Base-by-base conservation (phyloP, 2,888 invertebrate species). In the Drosophila nr. perissopoda region DNA sequence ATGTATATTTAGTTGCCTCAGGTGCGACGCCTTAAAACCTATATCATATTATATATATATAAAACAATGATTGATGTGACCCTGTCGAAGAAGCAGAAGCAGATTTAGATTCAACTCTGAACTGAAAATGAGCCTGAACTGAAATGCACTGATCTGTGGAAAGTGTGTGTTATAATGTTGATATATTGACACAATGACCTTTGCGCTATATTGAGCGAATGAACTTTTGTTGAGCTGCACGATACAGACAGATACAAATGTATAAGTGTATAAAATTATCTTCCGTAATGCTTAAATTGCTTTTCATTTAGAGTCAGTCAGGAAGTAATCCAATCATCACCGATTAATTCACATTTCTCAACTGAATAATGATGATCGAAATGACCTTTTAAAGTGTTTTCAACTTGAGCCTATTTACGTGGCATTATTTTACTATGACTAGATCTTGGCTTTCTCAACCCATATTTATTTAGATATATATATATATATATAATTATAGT, bases 121-220 rank as follows among this genome's bases (percentile, higher is more conserved):
- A 46, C 48, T 60, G 52, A 58, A 46, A 65, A 60, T 49, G 48
- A 48, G 58, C 48, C 82, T 66, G 51, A 51, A 60, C 51, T 60
- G 56, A 81, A 64, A 51, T 49, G 54, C 34, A 6, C 53, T 5
- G 46, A 27, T 16, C 10, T 49, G 42, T 10, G 49, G 16, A 18
- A 10, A 54, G 8, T 11, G 49, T 64, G 48, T 36, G 59, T 65
- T 54, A 61, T 64, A 62, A 67, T 74, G 51, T 56, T 78, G 82
- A 87, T 78, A 72, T 74, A 78, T 89, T 89, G 89, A 87, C 89
- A 70, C 60, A 74, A 81, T 89, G 91, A 85, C 85, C 85, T 85
- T 85, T 90, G 85, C 64, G 91, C 85, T 64, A 85, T 87, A 75
- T 82, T 57, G 60, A 36, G 40, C 52, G 59, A 49, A 48, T 53